These are phyloP conservation scores for Protonemura montana DNA, from an alignment of 2,888 invertebrate genomes.

Conservation along the genomic window DNA sequence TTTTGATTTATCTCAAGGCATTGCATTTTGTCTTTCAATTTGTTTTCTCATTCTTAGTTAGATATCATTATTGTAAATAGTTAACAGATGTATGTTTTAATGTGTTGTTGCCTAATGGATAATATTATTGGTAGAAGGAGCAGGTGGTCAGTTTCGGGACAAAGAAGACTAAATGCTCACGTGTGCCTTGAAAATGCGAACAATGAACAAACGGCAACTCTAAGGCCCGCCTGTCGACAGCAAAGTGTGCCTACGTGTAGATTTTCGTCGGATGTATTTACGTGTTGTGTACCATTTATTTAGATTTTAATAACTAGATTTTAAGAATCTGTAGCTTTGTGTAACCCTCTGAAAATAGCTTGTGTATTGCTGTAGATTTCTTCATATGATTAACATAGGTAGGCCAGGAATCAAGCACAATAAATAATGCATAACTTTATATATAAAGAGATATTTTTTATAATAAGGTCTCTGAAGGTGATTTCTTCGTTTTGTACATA, in stretches of 20 bases:
- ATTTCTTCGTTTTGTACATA: not conserved
- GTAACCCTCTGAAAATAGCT: slow-evolving; percentile 7
- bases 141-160: not conserved
- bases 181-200: not conserved
- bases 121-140: not conserved
- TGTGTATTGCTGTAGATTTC: slow-evolving; percentile 7
- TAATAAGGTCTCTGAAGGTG: slow-evolving; percentile 3
- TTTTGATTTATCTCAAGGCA: not conserved
- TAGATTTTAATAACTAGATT: not conserved
- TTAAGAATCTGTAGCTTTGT: not conserved
- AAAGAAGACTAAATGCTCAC: not conserved
- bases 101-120: not conserved
- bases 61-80: not conserved
- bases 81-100: not conserved
- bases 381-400: not conserved
- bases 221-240: not conserved
- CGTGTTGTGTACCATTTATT: not conserved
- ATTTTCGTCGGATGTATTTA: not conserved
- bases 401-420: not conserved
- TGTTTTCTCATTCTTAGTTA: not conserved
- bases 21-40: not conserved
- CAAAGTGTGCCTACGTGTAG: not conserved
- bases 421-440: not conserved
- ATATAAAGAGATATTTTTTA: slow-evolving; percentile 3
- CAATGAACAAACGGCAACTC: not conserved